Percentiles rank a stretch among this genome's conserved stretches.
Evolutionary conservation across 2,888 invertebrate genomes (phyloP).

Genomic region (Dermolepida albohirtum): DNA sequence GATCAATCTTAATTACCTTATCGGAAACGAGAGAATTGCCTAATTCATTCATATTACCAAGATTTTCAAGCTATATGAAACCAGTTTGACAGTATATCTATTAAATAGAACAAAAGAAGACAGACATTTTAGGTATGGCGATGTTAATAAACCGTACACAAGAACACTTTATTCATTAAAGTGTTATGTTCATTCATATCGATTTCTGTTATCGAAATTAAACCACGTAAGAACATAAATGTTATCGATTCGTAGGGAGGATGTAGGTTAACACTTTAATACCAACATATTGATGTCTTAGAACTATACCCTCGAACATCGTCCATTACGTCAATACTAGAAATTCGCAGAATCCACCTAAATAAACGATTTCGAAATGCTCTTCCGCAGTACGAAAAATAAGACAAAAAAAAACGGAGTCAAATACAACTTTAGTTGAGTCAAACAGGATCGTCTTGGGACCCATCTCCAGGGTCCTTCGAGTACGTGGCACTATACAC

Average conservation of each 20-base stretch:
- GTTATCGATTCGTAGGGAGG: not conserved
- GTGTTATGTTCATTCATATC: too few species aligned
- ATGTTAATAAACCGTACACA: too few species aligned
- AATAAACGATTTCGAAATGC: constrained; percentile 8
- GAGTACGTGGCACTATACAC: constrained; percentile 30
- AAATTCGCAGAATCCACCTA: constrained; percentile 13
- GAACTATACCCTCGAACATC: not conserved
- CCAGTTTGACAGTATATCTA: too few species aligned
- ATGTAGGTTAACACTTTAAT: not conserved
- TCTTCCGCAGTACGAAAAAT: not conserved
- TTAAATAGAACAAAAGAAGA: too few species aligned
- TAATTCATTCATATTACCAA: too few species aligned
- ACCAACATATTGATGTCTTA: not conserved
- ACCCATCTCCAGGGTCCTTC: not conserved
- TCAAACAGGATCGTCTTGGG: constrained; percentile 24
- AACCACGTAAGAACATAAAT: constrained; percentile 18
- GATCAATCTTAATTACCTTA: too few species aligned
- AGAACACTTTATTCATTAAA: too few species aligned
- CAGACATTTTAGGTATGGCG: too few species aligned
- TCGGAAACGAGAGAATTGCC: too few species aligned
- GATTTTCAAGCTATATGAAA: too few species aligned
- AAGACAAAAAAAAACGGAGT: not conserved
- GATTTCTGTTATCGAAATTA: constrained; percentile 2
- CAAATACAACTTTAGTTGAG: constrained; percentile 9
- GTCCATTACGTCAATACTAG: not conserved